Conservation (phyloP, 2,888 invertebrate species). For the Dicranocentrus wangi region DNA sequence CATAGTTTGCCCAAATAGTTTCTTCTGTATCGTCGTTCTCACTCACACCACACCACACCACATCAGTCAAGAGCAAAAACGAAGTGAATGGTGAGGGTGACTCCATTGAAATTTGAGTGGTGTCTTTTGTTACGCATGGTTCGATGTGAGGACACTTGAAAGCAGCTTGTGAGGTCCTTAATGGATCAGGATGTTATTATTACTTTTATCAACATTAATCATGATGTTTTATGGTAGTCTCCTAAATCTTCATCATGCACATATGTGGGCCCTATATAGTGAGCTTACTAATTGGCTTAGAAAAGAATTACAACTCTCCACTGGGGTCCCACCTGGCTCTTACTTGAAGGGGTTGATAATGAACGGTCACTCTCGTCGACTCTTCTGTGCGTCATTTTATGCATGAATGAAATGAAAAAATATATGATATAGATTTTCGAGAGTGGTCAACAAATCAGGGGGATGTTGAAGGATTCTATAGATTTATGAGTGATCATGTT, state of each 20-base stretch:
- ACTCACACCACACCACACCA: too few species aligned
- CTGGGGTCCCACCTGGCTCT: too few species aligned
- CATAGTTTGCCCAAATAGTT: neutral
- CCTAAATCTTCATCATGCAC: constrained; percentile 51
- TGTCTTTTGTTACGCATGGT: neutral
- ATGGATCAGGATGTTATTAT: constrained; percentile 23
- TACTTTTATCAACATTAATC: constrained; percentile 52
- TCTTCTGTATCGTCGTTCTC: too few species aligned
- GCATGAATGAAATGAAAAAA: neutral
- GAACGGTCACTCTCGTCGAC: too few species aligned
- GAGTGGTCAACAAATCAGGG: too few species aligned
- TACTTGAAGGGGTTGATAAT: too few species aligned
- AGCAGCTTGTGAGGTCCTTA: constrained; percentile 33
- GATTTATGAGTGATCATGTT: neutral
- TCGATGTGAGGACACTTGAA: constrained; percentile 6
- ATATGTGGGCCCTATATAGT: constrained; percentile 29
- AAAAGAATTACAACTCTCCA: constrained; percentile 17
- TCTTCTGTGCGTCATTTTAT: too few species aligned
- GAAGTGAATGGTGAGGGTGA: constrained; percentile 45
- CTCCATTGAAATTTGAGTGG: too few species aligned
- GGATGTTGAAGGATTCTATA: neutral
- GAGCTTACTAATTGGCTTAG: constrained; percentile 55
- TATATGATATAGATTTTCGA: neutral
- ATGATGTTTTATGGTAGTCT: constrained; percentile 40
- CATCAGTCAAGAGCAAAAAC: constrained; percentile 48